Evolutionary conservation across 2,113 vertebrate genomes (phyloP).

Genomic region (Eulemur macaco): DNA sequence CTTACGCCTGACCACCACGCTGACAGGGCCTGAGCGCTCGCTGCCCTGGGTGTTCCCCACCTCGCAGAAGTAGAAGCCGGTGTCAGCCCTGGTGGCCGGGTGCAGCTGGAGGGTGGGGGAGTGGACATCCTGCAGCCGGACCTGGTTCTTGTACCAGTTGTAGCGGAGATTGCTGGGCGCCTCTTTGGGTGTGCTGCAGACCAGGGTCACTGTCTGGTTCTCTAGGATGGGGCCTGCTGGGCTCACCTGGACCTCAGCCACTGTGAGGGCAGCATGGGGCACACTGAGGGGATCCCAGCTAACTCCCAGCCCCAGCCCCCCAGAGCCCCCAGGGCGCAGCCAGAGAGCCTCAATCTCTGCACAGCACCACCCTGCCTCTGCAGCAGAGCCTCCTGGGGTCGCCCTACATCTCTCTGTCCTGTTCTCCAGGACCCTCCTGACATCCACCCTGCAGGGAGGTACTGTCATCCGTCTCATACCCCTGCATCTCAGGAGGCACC

Average conservation of each 20-base stretch:
- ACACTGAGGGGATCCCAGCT: accelerated
- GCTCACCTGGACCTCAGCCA: slow-evolving; percentile 69
- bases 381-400: neutral
- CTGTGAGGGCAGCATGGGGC: neutral
- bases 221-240: slow-evolving; percentile 70
- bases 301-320: neutral
- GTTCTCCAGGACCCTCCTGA: neutral
- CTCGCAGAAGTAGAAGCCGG: slow-evolving; percentile 82
- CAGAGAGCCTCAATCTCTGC: neutral
- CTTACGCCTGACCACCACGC: slow-evolving; percentile 81
- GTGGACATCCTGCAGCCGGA: slow-evolving; percentile 59
- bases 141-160: slow-evolving; percentile 83
- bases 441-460: neutral
- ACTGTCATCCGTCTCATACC: neutral
- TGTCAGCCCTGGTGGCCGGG: accelerated
- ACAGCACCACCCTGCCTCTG: accelerated
- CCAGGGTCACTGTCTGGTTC: slow-evolving; percentile 76
- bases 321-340: too few relatives aligned
- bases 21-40: slow-evolving; percentile 37
- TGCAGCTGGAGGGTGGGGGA: slow-evolving; percentile 64
- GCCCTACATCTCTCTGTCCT: neutral
- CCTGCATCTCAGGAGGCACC: accelerated
- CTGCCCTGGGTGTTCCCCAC: slow-evolving; percentile 77
- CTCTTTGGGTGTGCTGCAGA: slow-evolving; percentile 73
- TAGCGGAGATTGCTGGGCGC: slow-evolving; percentile 73